A percentile compares a stretch with the other conserved stretches of the same genome.
phyloP scores from a whole-genome alignment of 2,888 invertebrate species.

The Melieria crassipennis region DNA sequence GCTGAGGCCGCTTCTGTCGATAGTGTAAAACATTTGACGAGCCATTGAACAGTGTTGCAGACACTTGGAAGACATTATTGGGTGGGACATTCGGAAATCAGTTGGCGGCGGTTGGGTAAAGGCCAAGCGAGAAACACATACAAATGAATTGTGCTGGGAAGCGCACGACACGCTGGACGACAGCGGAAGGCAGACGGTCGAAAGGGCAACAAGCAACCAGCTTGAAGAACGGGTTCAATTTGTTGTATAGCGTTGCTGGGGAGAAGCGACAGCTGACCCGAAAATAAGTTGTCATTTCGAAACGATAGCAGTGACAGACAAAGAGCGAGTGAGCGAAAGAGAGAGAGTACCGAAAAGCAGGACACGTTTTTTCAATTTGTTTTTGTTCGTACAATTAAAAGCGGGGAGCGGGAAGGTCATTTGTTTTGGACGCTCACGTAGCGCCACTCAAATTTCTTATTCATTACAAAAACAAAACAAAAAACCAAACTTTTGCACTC shows the following conservation, averaged over 20 bases:
- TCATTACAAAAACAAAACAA: neutral
- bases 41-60: no score
- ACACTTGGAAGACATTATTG: no score
- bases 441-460: conserved; percentile 1
- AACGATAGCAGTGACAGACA: neutral
- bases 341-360: neutral
- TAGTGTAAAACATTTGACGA: no score
- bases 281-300: neutral
- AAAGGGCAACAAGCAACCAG: neutral
- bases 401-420: conserved; percentile 31
- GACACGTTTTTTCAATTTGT: neutral
- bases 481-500: conserved; percentile 15
- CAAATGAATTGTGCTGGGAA: neutral
- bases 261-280: conserved; percentile 25
- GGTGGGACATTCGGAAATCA: no score
- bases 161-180: neutral
- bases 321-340: neutral
- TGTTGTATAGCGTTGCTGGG: neutral
- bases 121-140: no score
- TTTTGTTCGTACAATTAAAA: neutral
- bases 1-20: no score
- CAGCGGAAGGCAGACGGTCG: neutral
- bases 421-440: neutral
- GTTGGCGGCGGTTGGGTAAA: no score
- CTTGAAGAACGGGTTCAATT: neutral